Base-by-base conservation (phyloP, 2,797 vertebrate genomes). In the Cephalopachus bancanus region DNA sequence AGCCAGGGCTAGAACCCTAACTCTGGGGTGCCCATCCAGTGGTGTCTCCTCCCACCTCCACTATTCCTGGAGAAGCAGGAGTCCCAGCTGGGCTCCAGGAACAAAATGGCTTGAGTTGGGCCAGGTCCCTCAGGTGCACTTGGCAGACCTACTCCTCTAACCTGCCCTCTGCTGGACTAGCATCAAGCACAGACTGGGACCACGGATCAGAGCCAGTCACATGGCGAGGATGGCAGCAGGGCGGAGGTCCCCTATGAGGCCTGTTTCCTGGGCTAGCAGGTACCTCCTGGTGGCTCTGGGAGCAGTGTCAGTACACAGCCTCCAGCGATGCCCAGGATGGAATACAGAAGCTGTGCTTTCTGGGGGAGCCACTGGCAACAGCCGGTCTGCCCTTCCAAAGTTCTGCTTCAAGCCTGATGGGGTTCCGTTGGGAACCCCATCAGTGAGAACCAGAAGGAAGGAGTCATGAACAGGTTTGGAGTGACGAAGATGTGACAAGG, bases 381-480 rank as follows among this genome's bases (percentile, higher is more conserved):
- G 69, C 57, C 51, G 10, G n/a, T 53, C 71, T 19, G 49, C 17
- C 84, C 57, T 79, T 59, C 69, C 19, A 0, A 20, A 60, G n/a
- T 22, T 64, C 60, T 49, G 57, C 81, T 22, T 24, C 53, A 15
- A 1, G 14, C 55, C 24, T 19, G 83, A 28, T 69, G 79, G 7
- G 89, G 59, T 26, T 1, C 11, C 19, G 69, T 7, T 28, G 51
- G 74, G 30, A n/a, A n/a, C n/a, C n/a, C n/a, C n/a, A n/a, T n/a
- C n/a, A 15, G 90, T 6, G 5, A 24, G 53, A 33, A 57, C 85
- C 30, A 44, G 51, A 72, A 74, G 57, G 26, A 65, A 11, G 19
- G 60, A 49, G 28, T 26, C 55, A 0, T 3, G 0, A n/a, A 4
- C 0, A 17, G 28, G 44, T 26, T 1, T 0, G 1, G 16, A 44